Evolutionary conservation across 2,888 invertebrate species (phyloP).

Genomic region (Orthosia incerta): DNA sequence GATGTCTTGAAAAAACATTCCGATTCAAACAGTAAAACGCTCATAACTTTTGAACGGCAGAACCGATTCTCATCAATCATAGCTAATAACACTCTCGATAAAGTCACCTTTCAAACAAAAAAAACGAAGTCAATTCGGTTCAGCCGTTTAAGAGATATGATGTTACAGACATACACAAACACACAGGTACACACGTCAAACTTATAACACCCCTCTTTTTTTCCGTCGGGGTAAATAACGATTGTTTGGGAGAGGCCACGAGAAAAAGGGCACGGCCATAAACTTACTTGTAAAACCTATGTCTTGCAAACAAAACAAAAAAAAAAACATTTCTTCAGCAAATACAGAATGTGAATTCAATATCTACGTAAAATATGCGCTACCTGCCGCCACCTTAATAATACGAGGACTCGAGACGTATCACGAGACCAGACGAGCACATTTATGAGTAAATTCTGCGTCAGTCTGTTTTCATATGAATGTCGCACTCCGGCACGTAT

Average conservation of each 20-base stretch:
- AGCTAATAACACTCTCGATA: too few species aligned
- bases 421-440: slow-evolving; percentile 6
- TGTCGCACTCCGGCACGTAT: neutral
- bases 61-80: too few species aligned
- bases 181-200: too few species aligned
- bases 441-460: slow-evolving; percentile 31
- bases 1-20: too few species aligned
- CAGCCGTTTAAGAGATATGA: too few species aligned
- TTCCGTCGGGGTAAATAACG: too few species aligned
- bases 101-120: too few species aligned
- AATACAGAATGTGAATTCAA: slow-evolving; percentile 48
- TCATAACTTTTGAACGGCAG: too few species aligned
- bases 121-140: too few species aligned
- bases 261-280: neutral
- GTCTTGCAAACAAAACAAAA: slow-evolving; percentile 17
- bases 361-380: slow-evolving; percentile 43
- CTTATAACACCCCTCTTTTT: too few species aligned
- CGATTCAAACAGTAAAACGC: too few species aligned
- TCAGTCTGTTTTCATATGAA: neutral
- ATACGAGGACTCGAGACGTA: slow-evolving; percentile 20
- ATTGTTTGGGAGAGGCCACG: neutral
- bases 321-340: slow-evolving; percentile 14
- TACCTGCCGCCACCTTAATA: slow-evolving; percentile 31
- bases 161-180: too few species aligned
- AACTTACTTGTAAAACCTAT: neutral